Evolutionary conservation across 2,113 vertebrate species (phyloP), one percentile per base, ranked within the genome.

Genomic region (Coturnix japonica): DNA sequence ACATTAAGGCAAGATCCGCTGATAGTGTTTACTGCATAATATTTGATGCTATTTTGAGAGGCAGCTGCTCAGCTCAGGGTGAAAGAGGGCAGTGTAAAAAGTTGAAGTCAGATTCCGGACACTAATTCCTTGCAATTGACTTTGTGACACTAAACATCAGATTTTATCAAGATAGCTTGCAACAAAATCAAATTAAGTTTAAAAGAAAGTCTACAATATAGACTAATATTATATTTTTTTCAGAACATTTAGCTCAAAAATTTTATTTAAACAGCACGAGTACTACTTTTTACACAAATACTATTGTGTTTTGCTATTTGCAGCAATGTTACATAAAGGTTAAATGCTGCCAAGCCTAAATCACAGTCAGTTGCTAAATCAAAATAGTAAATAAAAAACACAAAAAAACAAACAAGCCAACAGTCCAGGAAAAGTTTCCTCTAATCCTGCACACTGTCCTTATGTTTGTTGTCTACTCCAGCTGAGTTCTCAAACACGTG

Each of bases 401-500:
- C 37, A 37, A 37, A 37, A 37, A 37, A 37, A 37, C 9, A 53
- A 53, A 51, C 26, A 65, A 35, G 12, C 39, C 39, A 79, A 89
- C 7, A 1, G 1, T 17, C 4, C 41, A 35, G 43, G 30, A 15
- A 69, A 69, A n/a, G 18, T 22, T 47, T 79, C 31, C 53, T 51
- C 59, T 53, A 37, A 85, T 64, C 33, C 41, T 41, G 14, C 43
- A 51, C 54, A 59, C 54, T 79, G 65, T 22, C 51, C 10, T 81
- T 67, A 26, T 79, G 86, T 73, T 93, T 93, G 31, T 63, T 71
- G 67, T 67, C 22, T 43, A 19, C 31, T 70, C 6, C 2, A 90
- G 37, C 5, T 79, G 91, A 76, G 89, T 94, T 89, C 78, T 85
- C 66, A 95, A 81, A 89, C 56, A 66, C 5, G 82, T 28, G 28